Conservation (phyloP, 2,797 vertebrate genomes). For the Emydoidea blandingii region DNA sequence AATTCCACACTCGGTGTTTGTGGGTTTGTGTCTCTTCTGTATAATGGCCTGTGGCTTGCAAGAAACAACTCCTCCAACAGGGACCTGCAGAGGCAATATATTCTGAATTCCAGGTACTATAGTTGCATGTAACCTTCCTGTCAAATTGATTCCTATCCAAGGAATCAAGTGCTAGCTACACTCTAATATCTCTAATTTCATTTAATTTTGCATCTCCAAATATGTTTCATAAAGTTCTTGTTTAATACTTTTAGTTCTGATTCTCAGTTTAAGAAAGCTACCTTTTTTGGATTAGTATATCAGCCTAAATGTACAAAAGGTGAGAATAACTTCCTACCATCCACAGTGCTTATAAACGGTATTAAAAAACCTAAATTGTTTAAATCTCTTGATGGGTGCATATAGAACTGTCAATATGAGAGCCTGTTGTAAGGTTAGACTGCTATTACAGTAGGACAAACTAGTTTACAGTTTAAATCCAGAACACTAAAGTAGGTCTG, state of each 20-base stretch:
- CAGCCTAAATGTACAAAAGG: not conserved
- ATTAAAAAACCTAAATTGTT: not conserved
- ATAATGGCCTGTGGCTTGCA: not conserved
- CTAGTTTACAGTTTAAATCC: not conserved
- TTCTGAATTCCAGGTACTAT: not conserved
- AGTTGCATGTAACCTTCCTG: not conserved
- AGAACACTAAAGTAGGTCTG: not conserved
- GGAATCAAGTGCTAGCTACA: not conserved
- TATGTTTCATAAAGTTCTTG: not conserved
- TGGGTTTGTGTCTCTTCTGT: not conserved
- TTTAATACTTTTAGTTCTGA: rapidly evolving
- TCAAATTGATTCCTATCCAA: not conserved
- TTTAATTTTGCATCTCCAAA: not conserved
- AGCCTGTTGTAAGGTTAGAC: not conserved
- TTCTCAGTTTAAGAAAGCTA: not conserved
- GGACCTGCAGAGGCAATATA: not conserved
- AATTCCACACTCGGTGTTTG: not conserved
- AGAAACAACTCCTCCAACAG: not conserved
- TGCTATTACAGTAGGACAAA: not conserved
- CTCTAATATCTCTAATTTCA: not conserved
- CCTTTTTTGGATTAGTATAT: not conserved
- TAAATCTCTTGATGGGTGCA: not conserved
- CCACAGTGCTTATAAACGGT: not conserved
- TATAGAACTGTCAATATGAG: not conserved
- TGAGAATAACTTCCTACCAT: not conserved